Percentiles rank a stretch among this genome's conserved stretches.
Evolutionary conservation across 2,113 vertebrate species (phyloP).

Genomic region (Geococcyx californianus): DNA sequence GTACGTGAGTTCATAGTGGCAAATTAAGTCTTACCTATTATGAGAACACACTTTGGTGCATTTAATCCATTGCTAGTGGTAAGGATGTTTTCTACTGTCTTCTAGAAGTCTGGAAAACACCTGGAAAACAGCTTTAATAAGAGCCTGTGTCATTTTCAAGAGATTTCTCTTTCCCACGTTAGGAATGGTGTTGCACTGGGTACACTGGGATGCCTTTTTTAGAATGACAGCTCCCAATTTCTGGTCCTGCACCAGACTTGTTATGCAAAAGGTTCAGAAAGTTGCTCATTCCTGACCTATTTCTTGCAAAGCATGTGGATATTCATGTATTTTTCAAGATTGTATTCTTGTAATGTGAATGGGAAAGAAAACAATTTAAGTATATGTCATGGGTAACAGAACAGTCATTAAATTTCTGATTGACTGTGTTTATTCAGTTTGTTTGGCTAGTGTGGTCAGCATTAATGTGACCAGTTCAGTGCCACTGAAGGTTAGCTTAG

Average conservation of each 20-base stretch:
- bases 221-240: neutral
- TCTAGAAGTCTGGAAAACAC: neutral
- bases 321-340: neutral
- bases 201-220: neutral
- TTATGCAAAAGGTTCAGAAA: neutral
- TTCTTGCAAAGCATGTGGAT: neutral
- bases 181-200: neutral
- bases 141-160: neutral
- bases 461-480: neutral
- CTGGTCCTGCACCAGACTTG: neutral
- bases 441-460: neutral
- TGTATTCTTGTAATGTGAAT: neutral
- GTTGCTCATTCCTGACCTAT: neutral
- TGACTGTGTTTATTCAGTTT: neutral
- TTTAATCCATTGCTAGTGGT: neutral
- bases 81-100: neutral
- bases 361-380: neutral
- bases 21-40: neutral
- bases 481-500: neutral
- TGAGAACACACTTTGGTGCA: neutral
- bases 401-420: neutral
- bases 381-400: neutral
- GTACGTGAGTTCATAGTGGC: neutral
- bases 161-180: neutral
- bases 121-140: neutral